phyloP scores from a whole-genome alignment of 2,888 invertebrate genomes.

The Orthonevra nobilis region DNA sequence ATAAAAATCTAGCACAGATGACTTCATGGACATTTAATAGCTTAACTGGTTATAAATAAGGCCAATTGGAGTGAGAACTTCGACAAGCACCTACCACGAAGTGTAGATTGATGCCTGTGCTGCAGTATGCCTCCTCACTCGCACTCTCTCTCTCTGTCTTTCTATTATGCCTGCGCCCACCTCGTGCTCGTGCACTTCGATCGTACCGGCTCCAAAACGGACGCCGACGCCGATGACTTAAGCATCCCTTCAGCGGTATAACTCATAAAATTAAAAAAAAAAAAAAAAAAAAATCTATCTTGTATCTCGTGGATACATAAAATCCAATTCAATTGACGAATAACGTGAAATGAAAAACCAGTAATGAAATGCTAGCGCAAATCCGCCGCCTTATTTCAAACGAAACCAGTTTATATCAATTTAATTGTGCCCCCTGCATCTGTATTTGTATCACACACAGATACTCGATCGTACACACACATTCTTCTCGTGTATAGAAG shows the following conservation, averaged over 20 bases:
- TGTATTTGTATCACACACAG: background rate
- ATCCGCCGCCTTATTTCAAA: constrained; percentile 69
- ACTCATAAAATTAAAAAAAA: constrained; percentile 16
- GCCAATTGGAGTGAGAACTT: constrained; percentile 58
- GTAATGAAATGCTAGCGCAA: constrained; percentile 69
- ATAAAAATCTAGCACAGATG: constrained; percentile 66
- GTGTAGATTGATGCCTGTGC: constrained; percentile 16
- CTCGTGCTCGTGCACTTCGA: constrained; percentile 54
- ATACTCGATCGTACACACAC: background rate
- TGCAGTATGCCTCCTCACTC: background rate
- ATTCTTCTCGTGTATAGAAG: constrained; percentile 2
- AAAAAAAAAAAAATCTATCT: constrained; percentile 33
- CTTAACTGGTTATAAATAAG: constrained; percentile 63
- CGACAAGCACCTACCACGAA: constrained; percentile 52
- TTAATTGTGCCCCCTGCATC: constrained; percentile 51
- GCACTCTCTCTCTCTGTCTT: too few relatives aligned
- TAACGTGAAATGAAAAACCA: constrained; percentile 67
- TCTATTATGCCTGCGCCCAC: background rate
- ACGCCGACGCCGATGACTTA: constrained; percentile 49
- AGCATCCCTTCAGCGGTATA: constrained; percentile 53
- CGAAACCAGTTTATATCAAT: constrained; percentile 70
- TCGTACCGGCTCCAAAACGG: constrained; percentile 21
- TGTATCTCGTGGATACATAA: constrained; percentile 35
- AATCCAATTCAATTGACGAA: constrained; percentile 66
- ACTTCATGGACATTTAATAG: constrained; percentile 44